Evolutionary conservation across 2,113 vertebrate species (phyloP).

Genomic region (Dromiciops gliroides): DNA sequence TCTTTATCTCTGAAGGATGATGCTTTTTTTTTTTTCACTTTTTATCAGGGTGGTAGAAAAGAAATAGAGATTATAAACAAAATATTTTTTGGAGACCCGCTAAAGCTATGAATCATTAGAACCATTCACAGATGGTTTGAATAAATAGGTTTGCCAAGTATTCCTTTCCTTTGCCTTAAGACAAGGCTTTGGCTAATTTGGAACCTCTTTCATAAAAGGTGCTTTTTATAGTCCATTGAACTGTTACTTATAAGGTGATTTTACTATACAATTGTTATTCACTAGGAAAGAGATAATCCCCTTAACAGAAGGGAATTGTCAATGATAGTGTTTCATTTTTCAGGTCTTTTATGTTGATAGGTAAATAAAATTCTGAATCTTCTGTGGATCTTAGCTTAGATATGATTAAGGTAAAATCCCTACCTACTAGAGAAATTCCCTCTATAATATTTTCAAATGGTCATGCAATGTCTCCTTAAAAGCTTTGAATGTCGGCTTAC

Average conservation of each 20-base stretch:
- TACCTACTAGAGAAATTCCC: background rate
- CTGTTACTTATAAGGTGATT: slow-evolving; percentile 6
- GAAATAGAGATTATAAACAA: background rate
- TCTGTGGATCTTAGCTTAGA: background rate
- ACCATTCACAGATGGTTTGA: background rate
- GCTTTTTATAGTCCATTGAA: background rate
- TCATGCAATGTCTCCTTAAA: background rate
- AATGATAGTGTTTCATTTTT: background rate
- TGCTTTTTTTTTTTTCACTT: background rate
- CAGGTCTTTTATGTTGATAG: background rate
- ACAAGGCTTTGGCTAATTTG: slow-evolving; percentile 1
- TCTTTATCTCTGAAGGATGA: background rate
- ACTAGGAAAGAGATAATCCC: background rate
- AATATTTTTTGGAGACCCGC: background rate
- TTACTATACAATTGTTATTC: background rate
- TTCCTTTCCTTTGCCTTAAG: background rate
- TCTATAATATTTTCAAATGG: background rate
- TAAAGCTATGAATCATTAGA: background rate
- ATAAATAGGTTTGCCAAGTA: background rate
- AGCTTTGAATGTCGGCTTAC: background rate
- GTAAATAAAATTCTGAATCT: background rate
- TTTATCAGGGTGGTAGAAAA: background rate
- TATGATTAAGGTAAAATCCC: background rate
- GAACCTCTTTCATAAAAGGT: background rate
- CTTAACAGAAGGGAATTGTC: background rate